A percentile compares a stretch with the other conserved stretches of the same genome.
These are phyloP conservation scores for Poeciliopsis occidentalis DNA, from an alignment of 2,113 vertebrate species.

Conservation along the genomic window DNA sequence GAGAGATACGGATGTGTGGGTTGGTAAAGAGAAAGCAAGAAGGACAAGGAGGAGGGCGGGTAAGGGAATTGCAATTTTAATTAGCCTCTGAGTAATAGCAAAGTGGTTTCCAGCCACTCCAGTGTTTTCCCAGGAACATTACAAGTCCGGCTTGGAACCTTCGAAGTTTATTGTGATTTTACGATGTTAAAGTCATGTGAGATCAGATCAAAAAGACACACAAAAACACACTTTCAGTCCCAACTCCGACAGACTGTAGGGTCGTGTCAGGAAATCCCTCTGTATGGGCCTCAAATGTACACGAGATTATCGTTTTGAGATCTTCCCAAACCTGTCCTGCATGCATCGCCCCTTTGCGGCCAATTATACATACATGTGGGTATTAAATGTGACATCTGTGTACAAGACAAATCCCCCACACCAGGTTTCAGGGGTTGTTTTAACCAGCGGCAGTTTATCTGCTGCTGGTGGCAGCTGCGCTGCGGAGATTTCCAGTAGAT, in stretches of 20 bases:
- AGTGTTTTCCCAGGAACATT: constrained; percentile 29
- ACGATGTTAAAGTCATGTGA: constrained; percentile 13
- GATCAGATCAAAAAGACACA: constrained; percentile 35
- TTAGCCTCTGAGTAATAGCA: constrained; percentile 57
- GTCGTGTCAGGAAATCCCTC: constrained; percentile 28
- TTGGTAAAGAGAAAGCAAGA: constrained; percentile 19
- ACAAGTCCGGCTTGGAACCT: constrained; percentile 3
- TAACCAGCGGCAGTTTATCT: constrained; percentile 63
- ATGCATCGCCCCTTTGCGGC: constrained; percentile 61
- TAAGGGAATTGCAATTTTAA: constrained; percentile 39
- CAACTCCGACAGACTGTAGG: constrained; percentile 9
- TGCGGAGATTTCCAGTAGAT: constrained; percentile 82
- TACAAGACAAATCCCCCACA: constrained; percentile 71
- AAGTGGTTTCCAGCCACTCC: constrained; percentile 21
- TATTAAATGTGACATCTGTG: constrained; percentile 88
- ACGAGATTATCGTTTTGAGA: constrained; percentile 66
- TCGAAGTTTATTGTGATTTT: neutral
- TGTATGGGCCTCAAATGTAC: constrained; percentile 67
- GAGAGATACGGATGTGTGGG: constrained; percentile 34
- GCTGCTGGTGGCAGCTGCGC: constrained; percentile 82
- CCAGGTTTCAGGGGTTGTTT: constrained; percentile 63
- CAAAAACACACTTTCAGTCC: neutral
- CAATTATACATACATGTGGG: constrained; percentile 84
- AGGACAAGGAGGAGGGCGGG: neutral
- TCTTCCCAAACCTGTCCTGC: constrained; percentile 58